Evolutionary conservation across 2,888 invertebrate species (phyloP), one percentile per base, ranked within the genome.

Genomic region (Byasa hedistus): DNA sequence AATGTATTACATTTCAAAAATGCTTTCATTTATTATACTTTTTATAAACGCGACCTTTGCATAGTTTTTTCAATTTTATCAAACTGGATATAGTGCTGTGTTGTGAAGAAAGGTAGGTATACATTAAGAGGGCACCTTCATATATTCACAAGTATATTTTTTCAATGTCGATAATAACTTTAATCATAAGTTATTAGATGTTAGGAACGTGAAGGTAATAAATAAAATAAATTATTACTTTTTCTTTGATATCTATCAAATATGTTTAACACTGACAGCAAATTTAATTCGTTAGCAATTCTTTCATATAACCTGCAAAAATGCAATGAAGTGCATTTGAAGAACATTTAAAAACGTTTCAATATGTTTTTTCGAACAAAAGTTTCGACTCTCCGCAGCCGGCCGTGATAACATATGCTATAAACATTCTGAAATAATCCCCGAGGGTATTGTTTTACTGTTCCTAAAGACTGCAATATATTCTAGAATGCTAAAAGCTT

Each of bases 341-440:
- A 48, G n/a, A 48, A n/a, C n/a, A 2, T n/a, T 44, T 44, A 44
- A 44, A 17, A 39, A n/a, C n/a, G 2, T 48, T 48, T 5, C 19
- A 48, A 48, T 48, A n/a, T 5, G 19, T 48, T n/a, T 48, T 48
- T 48, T n/a, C 10, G n/a, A n/a, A 48, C 3, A n/a, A n/a, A n/a
- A 48, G 3, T 19, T 19, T 15, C n/a, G 19, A 48, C 48, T 48
- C 4, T 19, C 7, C 48, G 8, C 68, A 70, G 52, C 24, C 36
- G 36, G 57, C 36, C 24, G 23, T 58, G 51, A 27, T 57, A 52
- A 51, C 57, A 57, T 64, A 57, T 27, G 52, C 58, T 52, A 72
- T 72, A 72, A 71, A 72, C 66, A 72, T 70, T 68, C 66, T 67
- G 63, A 70, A 71, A 69, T 69, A 69, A 70, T 68, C 63, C 69